phyloP scores from a whole-genome alignment of 2,797 vertebrate species.

The Molossus molossus region DNA sequence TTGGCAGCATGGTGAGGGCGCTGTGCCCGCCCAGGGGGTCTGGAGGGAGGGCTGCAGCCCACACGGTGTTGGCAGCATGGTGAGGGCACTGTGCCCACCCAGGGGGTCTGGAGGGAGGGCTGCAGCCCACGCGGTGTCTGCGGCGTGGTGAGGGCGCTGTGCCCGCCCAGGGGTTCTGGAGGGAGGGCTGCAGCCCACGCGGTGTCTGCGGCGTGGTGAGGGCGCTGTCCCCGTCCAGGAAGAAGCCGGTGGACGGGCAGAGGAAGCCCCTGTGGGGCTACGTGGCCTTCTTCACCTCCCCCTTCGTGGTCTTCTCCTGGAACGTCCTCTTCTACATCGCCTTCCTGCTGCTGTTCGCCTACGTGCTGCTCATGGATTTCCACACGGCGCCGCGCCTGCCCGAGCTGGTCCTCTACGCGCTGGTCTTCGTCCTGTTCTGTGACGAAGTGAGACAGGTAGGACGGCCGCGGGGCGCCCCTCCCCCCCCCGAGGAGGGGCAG shows the following conservation, averaged over 20 bases:
- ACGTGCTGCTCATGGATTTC: conserved; percentile 92
- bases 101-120: background rate
- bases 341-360: conserved; percentile 92
- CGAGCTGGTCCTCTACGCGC: conserved; percentile 91
- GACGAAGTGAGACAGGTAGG: conserved; percentile 93
- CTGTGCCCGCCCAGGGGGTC: conserved; percentile 77
- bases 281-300: conserved; percentile 92
- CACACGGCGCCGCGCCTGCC: conserved; percentile 89
- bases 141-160: accelerated
- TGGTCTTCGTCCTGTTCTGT: conserved; percentile 92
- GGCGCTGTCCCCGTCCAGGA: conserved; percentile 82
- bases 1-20: accelerated
- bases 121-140: accelerated
- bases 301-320: conserved; percentile 93
- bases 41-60: too few species aligned
- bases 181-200: too few species aligned
- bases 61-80: too few species aligned
- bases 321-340: conserved; percentile 92
- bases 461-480: accelerated
- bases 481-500: background rate
- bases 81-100: too few species aligned
- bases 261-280: conserved; percentile 89
- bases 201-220: too few species aligned
- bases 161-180: conserved; percentile 76
- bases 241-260: conserved; percentile 89